Conservation (phyloP, 2,888 invertebrate genomes). For the Acrobasis repandana region DNA sequence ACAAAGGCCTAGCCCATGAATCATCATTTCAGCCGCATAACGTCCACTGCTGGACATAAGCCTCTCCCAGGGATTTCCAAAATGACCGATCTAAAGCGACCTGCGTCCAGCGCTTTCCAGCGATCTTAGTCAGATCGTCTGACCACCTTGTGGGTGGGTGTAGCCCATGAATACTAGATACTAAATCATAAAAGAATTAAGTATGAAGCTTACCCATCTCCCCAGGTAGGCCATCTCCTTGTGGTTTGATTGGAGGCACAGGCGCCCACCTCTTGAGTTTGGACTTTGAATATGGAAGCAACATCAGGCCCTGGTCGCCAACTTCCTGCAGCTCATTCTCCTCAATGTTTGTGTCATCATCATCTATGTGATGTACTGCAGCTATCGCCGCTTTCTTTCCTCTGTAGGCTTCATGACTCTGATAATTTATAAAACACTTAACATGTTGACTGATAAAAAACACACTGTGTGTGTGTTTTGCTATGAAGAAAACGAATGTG, state of each 20-base stretch:
- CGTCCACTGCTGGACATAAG: too few relatives aligned
- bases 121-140: too few relatives aligned
- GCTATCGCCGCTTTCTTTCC: slow-evolving; percentile 77
- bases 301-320: slow-evolving; percentile 59
- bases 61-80: too few relatives aligned
- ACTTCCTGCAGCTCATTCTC: slow-evolving; percentile 65
- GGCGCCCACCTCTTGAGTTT: slow-evolving; percentile 87
- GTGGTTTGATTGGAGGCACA: slow-evolving; percentile 86
- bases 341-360: slow-evolving; percentile 65
- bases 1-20: too few relatives aligned
- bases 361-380: slow-evolving; percentile 59
- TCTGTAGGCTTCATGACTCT: slow-evolving; percentile 52
- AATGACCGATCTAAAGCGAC: too few relatives aligned
- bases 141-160: too few relatives aligned
- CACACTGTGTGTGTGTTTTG: too few relatives aligned
- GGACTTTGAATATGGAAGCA: slow-evolving; percentile 61
- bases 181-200: too few relatives aligned
- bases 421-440: slow-evolving; percentile 15
- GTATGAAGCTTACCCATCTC: slow-evolving; percentile 94
- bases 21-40: too few relatives aligned
- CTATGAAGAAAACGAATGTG: too few relatives aligned
- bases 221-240: slow-evolving; percentile 87
- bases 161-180: too few relatives aligned
- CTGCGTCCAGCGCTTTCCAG: too few relatives aligned
- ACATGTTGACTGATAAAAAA: not conserved